Base-by-base conservation (phyloP, 2,797 vertebrate species). In the Myoxocephalus aenaeus region DNA sequence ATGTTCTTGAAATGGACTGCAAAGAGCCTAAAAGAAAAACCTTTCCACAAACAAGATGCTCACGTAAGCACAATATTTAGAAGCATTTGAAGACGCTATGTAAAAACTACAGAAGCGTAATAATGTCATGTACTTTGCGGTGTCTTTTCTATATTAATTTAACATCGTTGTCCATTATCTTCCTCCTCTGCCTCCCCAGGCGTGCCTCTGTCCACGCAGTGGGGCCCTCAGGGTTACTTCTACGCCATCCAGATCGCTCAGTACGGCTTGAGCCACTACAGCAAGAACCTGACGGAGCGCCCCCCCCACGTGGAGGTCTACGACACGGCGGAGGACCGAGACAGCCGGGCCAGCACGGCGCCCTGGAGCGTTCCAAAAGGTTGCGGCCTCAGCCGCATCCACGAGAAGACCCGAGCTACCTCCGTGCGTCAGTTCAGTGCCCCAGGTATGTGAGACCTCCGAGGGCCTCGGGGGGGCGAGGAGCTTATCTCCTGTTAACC, bases 191-290 rank as follows among this genome's bases (percentile, higher is more conserved):
- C 38, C 50, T 42, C 42, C 44, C n/a, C 87, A 99, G 98, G 98
- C 0, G 98, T 99, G 46, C 98, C 98, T 0, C 90, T 99, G 40
- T 99, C 98, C 82, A 99, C 98, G 0, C 98, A 99, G 81, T 99
- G 98, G 98, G 98, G 98, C 5, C 98, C 98, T 62, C 98, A 99
- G 90, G 98, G 98, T 85, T 99, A 99, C 92, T 99, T 99, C 94
- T 99, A 99, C 81, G 97, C 98, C 83, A 99, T 99, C 94, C 98
- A 99, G 95, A 98, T 99, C 17, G 96, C 98, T 1, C 98, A 99
- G 91, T 99, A 99, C 7, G 98, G 98, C 34, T 84, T 99, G 87
- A 99, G 98, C 88, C 98, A 99, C 92, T 99, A 98, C 94, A 99
- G 98, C 91, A 99, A 99, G 79, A 99, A 99, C 93, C 95, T 99